Evolutionary conservation across 2,888 invertebrate species (phyloP).

Genomic region (Tenthredo notha): DNA sequence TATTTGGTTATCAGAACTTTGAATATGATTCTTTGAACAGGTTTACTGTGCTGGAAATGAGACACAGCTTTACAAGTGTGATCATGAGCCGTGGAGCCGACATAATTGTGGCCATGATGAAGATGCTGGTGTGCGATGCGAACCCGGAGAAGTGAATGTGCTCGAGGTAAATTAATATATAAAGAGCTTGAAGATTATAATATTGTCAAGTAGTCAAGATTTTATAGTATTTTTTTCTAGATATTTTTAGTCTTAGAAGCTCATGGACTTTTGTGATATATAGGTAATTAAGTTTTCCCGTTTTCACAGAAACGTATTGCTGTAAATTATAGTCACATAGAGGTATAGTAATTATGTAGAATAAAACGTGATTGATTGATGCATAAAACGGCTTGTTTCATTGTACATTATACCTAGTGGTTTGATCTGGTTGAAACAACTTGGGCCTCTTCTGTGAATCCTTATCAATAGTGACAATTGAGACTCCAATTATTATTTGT

Average conservation of each 20-base stretch:
- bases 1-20: neutral
- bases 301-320: neutral
- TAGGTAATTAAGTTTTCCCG: neutral
- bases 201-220: neutral
- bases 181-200: conserved; percentile 16
- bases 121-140: conserved; percentile 83
- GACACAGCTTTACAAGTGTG: conserved; percentile 82
- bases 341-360: neutral
- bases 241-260: neutral
- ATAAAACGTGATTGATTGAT: conserved; percentile 25
- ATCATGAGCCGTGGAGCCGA: conserved; percentile 85
- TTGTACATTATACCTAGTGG: conserved; percentile 19
- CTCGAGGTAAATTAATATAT: conserved; percentile 71
- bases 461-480: neutral
- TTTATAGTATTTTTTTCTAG: neutral
- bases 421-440: neutral
- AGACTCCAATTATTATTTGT: neutral
- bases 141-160: conserved; percentile 65
- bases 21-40: conserved; percentile 64
- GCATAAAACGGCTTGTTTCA: conserved; percentile 19
- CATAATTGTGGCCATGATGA: conserved; percentile 87
- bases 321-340: conserved; percentile 25
- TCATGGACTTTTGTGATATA: neutral
- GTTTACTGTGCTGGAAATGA: conserved; percentile 85
- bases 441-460: neutral